Evolutionary conservation across 1,140 invertebrate genomes (phyloP).

Genomic region (Meloidogyne exigua): DNA sequence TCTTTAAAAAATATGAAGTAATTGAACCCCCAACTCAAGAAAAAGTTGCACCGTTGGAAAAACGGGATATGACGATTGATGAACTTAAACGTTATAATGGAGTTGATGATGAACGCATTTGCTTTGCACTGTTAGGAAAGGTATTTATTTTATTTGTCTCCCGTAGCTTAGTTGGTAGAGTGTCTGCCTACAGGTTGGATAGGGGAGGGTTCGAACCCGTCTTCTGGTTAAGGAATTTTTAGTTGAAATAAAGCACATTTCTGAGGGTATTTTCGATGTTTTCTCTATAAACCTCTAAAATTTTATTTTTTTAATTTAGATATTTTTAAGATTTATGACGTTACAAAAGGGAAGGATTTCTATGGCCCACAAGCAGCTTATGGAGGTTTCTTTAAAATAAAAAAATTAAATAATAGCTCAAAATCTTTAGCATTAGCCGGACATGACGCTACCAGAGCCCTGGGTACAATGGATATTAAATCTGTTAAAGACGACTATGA

Average conservation of each 20-base stretch:
- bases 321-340: constrained; percentile 48
- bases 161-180: too few species aligned
- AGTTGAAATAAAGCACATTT: too few species aligned
- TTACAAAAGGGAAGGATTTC: constrained; percentile 48
- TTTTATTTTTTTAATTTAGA: too few species aligned
- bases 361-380: constrained; percentile 48
- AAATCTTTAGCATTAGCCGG: constrained; percentile 37
- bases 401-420: background rate
- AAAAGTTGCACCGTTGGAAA: constrained; percentile 12
- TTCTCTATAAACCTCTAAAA: too few species aligned
- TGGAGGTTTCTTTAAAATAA: constrained; percentile 4
- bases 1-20: constrained; percentile 29
- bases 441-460: constrained; percentile 48
- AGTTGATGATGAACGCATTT: constrained; percentile 47
- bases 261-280: too few species aligned
- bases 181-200: too few species aligned
- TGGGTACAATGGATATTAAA: constrained; percentile 45
- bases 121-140: constrained; percentile 45
- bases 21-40: constrained; percentile 14
- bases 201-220: too few species aligned
- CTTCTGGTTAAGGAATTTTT: too few species aligned
- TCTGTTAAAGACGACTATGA: constrained; percentile 45
- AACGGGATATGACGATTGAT: constrained; percentile 51
- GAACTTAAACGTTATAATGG: constrained; percentile 45
- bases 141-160: constrained; percentile 30